These are phyloP conservation scores for Drosophila differens DNA, from an alignment of 2,888 invertebrate genomes.

Conservation along the genomic window DNA sequence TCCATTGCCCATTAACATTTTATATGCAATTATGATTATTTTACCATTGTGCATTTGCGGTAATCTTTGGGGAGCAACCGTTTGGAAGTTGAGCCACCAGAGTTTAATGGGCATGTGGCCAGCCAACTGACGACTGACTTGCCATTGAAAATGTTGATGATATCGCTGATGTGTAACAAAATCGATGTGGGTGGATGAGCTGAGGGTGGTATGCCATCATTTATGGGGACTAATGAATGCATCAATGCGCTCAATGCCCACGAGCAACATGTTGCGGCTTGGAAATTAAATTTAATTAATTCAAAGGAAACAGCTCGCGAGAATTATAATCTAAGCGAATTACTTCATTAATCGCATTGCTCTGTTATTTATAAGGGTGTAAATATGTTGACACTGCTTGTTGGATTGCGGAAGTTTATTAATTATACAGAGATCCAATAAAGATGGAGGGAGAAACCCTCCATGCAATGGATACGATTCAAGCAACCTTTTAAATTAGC, in stretches of 20 bases:
- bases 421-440: neutral
- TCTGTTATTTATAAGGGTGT: neutral
- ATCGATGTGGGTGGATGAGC: slow-evolving; percentile 14
- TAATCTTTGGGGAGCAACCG: slow-evolving; percentile 78
- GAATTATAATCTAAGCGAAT: slow-evolving; percentile 1
- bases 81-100: slow-evolving; percentile 55
- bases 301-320: slow-evolving; percentile 6
- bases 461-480: no score
- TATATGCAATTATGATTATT: slow-evolving; percentile 81
- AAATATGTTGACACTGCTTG: neutral
- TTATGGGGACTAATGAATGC: slow-evolving; percentile 13
- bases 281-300: slow-evolving; percentile 47
- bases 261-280: slow-evolving; percentile 56
- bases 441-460: neutral
- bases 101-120: slow-evolving; percentile 65
- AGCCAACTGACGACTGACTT: slow-evolving; percentile 26
- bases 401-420: neutral
- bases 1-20: slow-evolving; percentile 81
- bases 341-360: slow-evolving; percentile 1
- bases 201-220: neutral
- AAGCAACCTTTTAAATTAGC: neutral
- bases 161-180: slow-evolving; percentile 33
- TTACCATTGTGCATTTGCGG: slow-evolving; percentile 82
- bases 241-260: slow-evolving; percentile 17
- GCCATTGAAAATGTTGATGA: slow-evolving; percentile 35